Base-by-base conservation (phyloP, 2,888 invertebrate species). In the Entomobrya proxima region DNA sequence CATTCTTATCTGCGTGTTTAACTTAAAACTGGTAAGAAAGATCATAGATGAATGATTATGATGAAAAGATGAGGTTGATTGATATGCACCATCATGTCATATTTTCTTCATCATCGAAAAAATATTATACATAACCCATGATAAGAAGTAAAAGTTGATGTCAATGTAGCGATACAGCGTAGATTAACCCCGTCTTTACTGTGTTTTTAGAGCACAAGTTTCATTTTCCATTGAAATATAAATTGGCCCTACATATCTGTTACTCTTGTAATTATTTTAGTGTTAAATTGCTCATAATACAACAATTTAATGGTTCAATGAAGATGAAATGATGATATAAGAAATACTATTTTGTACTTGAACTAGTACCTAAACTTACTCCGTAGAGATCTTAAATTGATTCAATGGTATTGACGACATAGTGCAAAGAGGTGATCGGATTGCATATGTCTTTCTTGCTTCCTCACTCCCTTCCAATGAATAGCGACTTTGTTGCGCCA, bases 301-400 rank as follows among this genome's bases (percentile, higher is more conserved):
- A 32, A 32, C n/a, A 61, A 61, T 61, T 61, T 32, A 61, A 32
- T 61, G 61, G 61, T 32, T 61, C 61, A 61, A 61, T 61, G 61
- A 15, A n/a, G 61, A 61, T 32, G n/a, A n/a, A 18, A 52, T 52
- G 18, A 52, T n/a, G 52, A 52, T 52, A 18, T 9, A 13, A 52
- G n/a, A n/a, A n/a, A n/a, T n/a, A n/a, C n/a, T n/a, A n/a, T n/a
- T n/a, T n/a, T n/a, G n/a, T n/a, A n/a, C n/a, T n/a, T n/a, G n/a
- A n/a, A n/a, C n/a, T n/a, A n/a, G n/a, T n/a, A n/a, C n/a, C n/a
- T n/a, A n/a, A n/a, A n/a, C n/a, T n/a, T n/a, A n/a, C n/a, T n/a
- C n/a, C n/a, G n/a, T n/a, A n/a, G n/a, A n/a, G n/a, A n/a, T n/a
- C n/a, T n/a, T n/a, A n/a, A n/a, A 18, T 61, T 61, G 61, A 32